A percentile compares a stretch with the other conserved stretches of the same genome.
phyloP scores from a whole-genome alignment of 2,888 invertebrate species.

The Tromatobia lineatoria region DNA sequence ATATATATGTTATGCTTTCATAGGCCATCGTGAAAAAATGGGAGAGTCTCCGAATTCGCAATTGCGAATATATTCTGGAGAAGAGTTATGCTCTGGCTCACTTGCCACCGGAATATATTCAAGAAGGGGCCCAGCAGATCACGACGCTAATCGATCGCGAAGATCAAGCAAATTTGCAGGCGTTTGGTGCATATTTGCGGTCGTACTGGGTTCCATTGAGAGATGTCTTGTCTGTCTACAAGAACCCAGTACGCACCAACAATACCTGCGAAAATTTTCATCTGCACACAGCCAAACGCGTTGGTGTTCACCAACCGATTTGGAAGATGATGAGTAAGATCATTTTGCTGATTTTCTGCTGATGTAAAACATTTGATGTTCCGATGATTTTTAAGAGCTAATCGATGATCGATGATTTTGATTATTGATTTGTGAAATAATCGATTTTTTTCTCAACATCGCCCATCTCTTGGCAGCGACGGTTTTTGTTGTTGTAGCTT shows the following conservation, averaged over 20 bases:
- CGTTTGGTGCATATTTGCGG: constrained; percentile 34
- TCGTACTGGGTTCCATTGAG: constrained; percentile 30
- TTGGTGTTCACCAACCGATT: constrained; percentile 30
- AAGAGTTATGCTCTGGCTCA: too few relatives aligned
- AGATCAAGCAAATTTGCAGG: constrained; percentile 27
- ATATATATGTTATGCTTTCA: too few relatives aligned
- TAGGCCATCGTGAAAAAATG: too few relatives aligned
- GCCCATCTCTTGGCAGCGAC: constrained; percentile 7
- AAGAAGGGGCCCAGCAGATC: too few relatives aligned
- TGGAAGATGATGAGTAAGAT: constrained; percentile 43
- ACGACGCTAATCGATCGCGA: constrained; percentile 40
- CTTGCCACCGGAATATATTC: too few relatives aligned
- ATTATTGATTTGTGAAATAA: neutral
- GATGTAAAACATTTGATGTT: neutral
- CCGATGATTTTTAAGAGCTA: constrained; percentile 2
- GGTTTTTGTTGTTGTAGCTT: neutral
- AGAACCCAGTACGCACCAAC: constrained; percentile 49
- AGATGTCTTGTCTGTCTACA: neutral
- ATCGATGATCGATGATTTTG: neutral
- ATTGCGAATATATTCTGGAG: too few relatives aligned
- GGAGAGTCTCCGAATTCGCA: too few relatives aligned
- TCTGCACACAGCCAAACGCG: constrained; percentile 5
- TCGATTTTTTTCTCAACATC: constrained; percentile 5
- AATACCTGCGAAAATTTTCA: constrained; percentile 27
- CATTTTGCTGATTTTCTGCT: neutral